These are phyloP conservation scores for Cheiracanthium punctorium DNA, from an alignment of 2,888 invertebrate genomes.

Conservation along the genomic window DNA sequence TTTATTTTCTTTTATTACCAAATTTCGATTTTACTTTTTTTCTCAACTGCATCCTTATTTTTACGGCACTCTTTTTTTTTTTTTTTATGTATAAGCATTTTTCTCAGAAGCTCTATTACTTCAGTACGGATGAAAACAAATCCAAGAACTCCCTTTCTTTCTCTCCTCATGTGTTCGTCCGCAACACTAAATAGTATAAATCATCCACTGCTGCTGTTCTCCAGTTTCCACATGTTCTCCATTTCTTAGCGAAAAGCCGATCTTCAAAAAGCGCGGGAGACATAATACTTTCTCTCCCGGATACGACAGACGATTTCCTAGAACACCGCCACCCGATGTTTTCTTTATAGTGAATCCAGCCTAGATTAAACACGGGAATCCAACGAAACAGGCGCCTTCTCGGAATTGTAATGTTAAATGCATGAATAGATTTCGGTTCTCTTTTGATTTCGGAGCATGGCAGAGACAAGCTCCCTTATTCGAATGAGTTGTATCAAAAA, in stretches of 20 bases:
- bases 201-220: background rate
- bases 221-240: background rate
- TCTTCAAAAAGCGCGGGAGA: background rate
- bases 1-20: too few relatives aligned
- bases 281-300: background rate
- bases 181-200: background rate
- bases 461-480: too few relatives aligned
- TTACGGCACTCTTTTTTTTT: too few relatives aligned
- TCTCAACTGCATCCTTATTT: too few relatives aligned
- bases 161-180: slow-evolving; percentile 10
- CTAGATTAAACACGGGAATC: background rate
- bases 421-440: background rate
- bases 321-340: background rate
- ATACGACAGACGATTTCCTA: slow-evolving; percentile 5
- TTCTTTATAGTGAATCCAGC: background rate
- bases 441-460: background rate
- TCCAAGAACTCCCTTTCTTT: slow-evolving; percentile 5
- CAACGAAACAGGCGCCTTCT: background rate
- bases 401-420: background rate
- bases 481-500: too few relatives aligned
- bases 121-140: background rate
- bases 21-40: too few relatives aligned
- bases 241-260: background rate
- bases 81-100: background rate
- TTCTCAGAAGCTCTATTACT: background rate